These are phyloP conservation scores for Zosterops borbonicus DNA, from an alignment of 2,113 vertebrate genomes.

Conservation along the genomic window DNA sequence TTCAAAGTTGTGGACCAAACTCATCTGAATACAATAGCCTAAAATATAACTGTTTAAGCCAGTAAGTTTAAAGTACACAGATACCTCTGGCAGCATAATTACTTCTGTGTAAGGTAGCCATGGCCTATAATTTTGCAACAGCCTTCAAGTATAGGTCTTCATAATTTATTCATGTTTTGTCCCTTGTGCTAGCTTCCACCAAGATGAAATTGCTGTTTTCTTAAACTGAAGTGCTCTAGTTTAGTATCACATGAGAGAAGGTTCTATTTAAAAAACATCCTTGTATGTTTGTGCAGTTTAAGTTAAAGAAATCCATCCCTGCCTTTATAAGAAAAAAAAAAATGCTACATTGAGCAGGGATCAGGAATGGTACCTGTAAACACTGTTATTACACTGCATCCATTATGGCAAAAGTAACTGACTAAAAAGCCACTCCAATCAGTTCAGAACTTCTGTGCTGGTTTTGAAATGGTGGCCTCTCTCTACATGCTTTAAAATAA, in stretches of 20 bases:
- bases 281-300: slow-evolving; percentile 82
- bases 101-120: slow-evolving; percentile 63
- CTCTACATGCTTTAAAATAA: slow-evolving; percentile 21
- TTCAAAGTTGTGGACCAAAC: neutral
- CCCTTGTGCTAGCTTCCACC: slow-evolving; percentile 75
- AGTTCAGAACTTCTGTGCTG: neutral
- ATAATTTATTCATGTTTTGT: slow-evolving; percentile 37
- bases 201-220: slow-evolving; percentile 70
- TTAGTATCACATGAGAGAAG: slow-evolving; percentile 77
- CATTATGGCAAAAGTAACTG: neutral
- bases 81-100: neutral
- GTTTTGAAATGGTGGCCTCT: neutral
- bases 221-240: slow-evolving; percentile 84
- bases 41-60: neutral
- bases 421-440: neutral
- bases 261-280: slow-evolving; percentile 72
- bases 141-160: slow-evolving; percentile 58
- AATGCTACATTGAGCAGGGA: neutral
- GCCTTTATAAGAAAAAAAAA: slow-evolving; percentile 55
- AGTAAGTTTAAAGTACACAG: neutral
- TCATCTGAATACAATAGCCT: neutral
- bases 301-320: slow-evolving; percentile 75
- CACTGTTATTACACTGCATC: neutral
- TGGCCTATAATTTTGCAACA: slow-evolving; percentile 61
- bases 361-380: neutral